Percentiles rank a stretch among this genome's conserved stretches.
phyloP scores from a whole-genome alignment of 2,888 invertebrate genomes.

The Marasmarcha lunaedactyla region DNA sequence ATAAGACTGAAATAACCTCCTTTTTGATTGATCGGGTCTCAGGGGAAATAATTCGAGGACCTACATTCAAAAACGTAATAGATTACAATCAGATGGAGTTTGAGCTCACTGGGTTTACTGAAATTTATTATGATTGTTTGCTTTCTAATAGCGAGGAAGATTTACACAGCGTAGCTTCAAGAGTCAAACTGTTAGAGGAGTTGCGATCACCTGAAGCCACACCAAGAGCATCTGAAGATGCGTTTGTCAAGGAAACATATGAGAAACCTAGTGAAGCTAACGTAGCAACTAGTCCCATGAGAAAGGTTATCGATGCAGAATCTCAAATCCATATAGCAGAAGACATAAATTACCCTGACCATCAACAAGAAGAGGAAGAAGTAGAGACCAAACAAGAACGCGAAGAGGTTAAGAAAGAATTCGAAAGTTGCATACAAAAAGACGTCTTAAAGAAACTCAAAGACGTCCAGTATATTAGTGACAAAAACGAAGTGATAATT shows the following conservation, averaged over 20 bases:
- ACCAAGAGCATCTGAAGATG: constrained; percentile 25
- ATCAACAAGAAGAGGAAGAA: constrained; percentile 8
- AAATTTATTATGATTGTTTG: constrained; percentile 49
- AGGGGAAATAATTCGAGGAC: constrained; percentile 49
- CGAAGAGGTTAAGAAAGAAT: constrained; percentile 19
- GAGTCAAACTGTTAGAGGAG: constrained; percentile 43
- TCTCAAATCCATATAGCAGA: neutral
- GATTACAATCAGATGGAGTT: constrained; percentile 55
- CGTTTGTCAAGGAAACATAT: constrained; percentile 15
- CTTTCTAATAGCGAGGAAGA: constrained; percentile 40
- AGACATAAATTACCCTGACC: no score
- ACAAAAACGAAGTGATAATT: constrained; percentile 34
- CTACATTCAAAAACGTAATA: constrained; percentile 47
- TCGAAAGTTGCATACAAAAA: constrained; percentile 24
- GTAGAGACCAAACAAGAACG: neutral
- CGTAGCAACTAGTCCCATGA: constrained; percentile 8
- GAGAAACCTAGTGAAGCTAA: constrained; percentile 9
- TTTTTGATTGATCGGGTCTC: constrained; percentile 49
- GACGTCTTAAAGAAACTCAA: constrained; percentile 35
- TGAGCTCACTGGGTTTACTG: constrained; percentile 46
- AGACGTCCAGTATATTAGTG: constrained; percentile 34
- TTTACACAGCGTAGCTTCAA: constrained; percentile 41
- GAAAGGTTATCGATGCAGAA: constrained; percentile 9
- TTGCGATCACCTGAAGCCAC: constrained; percentile 32
- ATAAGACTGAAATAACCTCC: constrained; percentile 36